Conservation (phyloP, 1,140 invertebrate genomes). For the Sinonovacula constricta region DNA sequence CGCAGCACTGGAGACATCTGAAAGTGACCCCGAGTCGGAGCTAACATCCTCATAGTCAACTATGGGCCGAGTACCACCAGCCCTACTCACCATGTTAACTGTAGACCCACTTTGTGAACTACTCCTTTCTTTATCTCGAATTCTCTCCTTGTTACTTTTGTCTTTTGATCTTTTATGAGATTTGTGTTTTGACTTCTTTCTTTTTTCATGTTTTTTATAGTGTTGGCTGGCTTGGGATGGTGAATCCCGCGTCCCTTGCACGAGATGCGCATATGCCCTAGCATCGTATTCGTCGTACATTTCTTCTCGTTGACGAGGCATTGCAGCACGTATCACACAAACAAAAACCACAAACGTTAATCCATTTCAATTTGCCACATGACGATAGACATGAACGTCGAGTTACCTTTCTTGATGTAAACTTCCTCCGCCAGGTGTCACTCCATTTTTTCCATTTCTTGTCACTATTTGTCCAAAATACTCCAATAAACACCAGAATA, state of each 20-base stretch:
- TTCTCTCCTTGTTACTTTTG: conserved; percentile 54
- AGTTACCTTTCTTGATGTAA: conserved; percentile 40
- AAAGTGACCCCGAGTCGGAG: conserved; percentile 65
- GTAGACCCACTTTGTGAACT: conserved; percentile 21
- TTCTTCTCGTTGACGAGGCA: conserved; percentile 59
- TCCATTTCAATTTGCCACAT: conserved; percentile 37
- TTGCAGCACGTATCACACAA: conserved; percentile 31
- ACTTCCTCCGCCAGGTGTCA: conserved; percentile 46
- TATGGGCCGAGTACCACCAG: conserved; percentile 53
- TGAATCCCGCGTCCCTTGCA: conserved; percentile 52
- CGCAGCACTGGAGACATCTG: conserved; percentile 31
- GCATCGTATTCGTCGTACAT: conserved; percentile 71
- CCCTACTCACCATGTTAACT: conserved; percentile 1
- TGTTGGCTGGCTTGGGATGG: conserved; percentile 12
- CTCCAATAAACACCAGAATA: not conserved
- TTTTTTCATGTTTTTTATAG: conserved; percentile 60
- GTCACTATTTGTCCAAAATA: not conserved
- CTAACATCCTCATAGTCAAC: conserved; percentile 76
- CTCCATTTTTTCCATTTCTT: not conserved
- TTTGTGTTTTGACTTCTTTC: conserved; percentile 61
- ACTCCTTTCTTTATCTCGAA: conserved; percentile 31
- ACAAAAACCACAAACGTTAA: conserved; percentile 6
- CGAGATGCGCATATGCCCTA: conserved; percentile 69
- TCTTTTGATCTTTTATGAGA: conserved; percentile 58
- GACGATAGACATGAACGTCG: conserved; percentile 10